A percentile compares a stretch with the other conserved stretches of the same genome.
phyloP scores from a whole-genome alignment of 2,888 invertebrate genomes.

The Microchrysa polita region DNA sequence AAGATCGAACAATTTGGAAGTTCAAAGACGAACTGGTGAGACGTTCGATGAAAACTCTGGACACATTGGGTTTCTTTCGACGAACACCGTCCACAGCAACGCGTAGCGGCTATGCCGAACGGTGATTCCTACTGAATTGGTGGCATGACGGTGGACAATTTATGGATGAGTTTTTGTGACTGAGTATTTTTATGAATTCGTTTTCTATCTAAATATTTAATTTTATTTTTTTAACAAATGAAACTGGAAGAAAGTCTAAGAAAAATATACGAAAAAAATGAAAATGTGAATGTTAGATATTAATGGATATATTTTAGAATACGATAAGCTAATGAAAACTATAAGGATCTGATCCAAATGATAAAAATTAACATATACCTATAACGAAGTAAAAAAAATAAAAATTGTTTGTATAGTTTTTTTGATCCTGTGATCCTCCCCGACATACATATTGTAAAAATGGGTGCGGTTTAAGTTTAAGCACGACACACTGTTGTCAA shows the following conservation, averaged over 20 bases:
- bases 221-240: slow-evolving; percentile 13
- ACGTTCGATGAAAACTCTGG: slow-evolving; percentile 76
- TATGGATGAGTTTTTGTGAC: slow-evolving; percentile 51
- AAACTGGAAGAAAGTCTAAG: background rate
- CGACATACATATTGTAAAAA: slow-evolving; percentile 25
- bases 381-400: background rate
- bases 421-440: slow-evolving; percentile 37
- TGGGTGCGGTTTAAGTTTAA: slow-evolving; percentile 31
- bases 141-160: slow-evolving; percentile 50
- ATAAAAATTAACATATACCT: no score
- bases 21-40: slow-evolving; percentile 80
- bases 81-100: background rate
- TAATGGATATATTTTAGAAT: background rate
- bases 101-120: slow-evolving; percentile 50
- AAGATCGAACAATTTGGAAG: slow-evolving; percentile 89
- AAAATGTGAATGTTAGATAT: background rate
- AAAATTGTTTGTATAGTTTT: slow-evolving; percentile 23
- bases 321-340: background rate
- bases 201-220: slow-evolving; percentile 37
- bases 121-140: slow-evolving; percentile 61
- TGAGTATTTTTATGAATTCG: slow-evolving; percentile 46
- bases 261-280: slow-evolving; percentile 18
- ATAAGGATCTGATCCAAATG: slow-evolving; percentile 29
- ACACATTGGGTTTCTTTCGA: slow-evolving; percentile 72
- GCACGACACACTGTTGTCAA: background rate